These are phyloP conservation scores for Acanthopleura granulata DNA, from an alignment of 2,888 invertebrate species.

Conservation along the genomic window DNA sequence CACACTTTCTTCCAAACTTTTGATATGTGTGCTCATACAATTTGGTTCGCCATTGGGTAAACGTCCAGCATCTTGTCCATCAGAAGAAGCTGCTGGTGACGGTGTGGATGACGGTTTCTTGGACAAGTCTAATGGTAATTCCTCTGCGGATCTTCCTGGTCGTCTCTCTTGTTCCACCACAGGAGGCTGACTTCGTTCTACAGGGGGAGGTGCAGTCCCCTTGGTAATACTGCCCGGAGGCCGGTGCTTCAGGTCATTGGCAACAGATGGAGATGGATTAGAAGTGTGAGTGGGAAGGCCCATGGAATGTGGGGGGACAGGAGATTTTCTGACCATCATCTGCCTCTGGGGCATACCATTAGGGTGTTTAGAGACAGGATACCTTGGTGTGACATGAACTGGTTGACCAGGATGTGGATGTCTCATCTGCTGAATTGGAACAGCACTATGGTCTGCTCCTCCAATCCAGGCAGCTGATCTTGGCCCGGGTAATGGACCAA, in stretches of 20 bases:
- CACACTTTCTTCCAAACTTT: constrained; percentile 52
- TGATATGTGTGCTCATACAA: constrained; percentile 32
- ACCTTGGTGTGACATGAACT: constrained; percentile 7
- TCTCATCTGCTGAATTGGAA: neutral
- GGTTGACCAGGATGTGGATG: constrained; percentile 1
- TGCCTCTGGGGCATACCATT: neutral
- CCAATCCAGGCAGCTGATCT: constrained; percentile 16
- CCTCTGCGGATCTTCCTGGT: constrained; percentile 15
- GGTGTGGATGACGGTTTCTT: constrained; percentile 25
- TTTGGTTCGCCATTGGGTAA: constrained; percentile 7
- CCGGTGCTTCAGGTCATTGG: neutral
- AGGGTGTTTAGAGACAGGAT: constrained; percentile 1
- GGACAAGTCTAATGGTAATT: constrained; percentile 32
- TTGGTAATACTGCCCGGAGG: constrained; percentile 8
- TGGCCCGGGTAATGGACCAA: constrained; percentile 20
- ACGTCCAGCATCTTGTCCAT: neutral
- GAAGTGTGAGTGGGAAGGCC: neutral
- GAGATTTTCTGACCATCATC: constrained; percentile 5
- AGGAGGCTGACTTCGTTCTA: neutral
- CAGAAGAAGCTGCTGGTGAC: neutral
- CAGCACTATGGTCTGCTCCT: neutral
- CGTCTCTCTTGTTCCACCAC: neutral
- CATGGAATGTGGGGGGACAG: constrained; percentile 8
- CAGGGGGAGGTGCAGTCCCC: neutral
- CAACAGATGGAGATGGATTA: neutral